A percentile compares a stretch with the other conserved stretches of the same genome.
phyloP scores from a whole-genome alignment of 2,113 vertebrate species.

The Dipodomys ordii region DNA sequence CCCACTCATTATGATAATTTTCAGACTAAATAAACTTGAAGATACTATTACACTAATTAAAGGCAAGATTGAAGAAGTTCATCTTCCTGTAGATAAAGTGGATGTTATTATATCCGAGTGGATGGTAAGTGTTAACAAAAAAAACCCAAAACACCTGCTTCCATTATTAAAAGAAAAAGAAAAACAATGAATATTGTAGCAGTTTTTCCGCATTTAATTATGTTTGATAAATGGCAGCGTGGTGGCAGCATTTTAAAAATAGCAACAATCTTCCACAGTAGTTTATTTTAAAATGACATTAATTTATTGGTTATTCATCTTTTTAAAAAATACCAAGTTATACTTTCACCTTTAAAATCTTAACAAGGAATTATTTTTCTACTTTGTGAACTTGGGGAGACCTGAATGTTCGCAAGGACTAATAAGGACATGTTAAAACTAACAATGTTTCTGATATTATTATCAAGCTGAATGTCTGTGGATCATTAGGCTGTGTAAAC shows the following conservation, averaged over 20 bases:
- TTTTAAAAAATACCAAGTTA: neutral
- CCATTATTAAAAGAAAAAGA: neutral
- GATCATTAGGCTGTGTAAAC: neutral
- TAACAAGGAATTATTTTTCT: conserved; percentile 22
- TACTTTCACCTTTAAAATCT: conserved; percentile 35
- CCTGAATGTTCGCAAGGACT: neutral
- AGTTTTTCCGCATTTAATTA: conserved; percentile 11
- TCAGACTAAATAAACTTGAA: conserved; percentile 95
- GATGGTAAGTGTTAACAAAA: conserved; percentile 93
- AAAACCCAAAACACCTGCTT: neutral
- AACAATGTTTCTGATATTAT: neutral
- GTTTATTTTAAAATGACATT: conserved; percentile 9
- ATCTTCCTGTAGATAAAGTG: conserved; percentile 94
- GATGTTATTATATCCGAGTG: conserved; percentile 98
- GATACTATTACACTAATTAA: conserved; percentile 93
- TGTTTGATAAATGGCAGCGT: conserved; percentile 32
- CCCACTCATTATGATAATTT: conserved; percentile 78
- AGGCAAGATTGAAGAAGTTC: conserved; percentile 96
- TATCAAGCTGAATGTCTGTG: neutral
- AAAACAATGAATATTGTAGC: neutral
- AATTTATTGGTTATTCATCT: neutral
- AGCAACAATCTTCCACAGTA: conserved; percentile 9
- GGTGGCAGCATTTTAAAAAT: conserved; percentile 54
- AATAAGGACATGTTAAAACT: neutral
- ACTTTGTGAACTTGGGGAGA: conserved; percentile 6